Evolutionary conservation across 2,113 vertebrate species (phyloP), one percentile per base, ranked within the genome.

Genomic region (Pimephales promelas): DNA sequence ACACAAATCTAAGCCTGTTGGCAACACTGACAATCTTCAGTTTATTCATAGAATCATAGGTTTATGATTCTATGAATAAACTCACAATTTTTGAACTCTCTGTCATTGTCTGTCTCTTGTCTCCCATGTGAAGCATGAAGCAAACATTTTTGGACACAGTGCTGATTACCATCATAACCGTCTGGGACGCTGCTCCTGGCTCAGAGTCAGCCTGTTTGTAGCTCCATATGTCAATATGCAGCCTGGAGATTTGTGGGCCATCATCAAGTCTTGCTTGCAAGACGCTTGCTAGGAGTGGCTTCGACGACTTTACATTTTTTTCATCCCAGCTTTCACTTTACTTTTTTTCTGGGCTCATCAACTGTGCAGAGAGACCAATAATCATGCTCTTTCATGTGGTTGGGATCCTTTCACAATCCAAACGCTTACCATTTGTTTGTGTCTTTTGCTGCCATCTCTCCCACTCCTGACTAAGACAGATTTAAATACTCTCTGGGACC

Each of bases 381-480:
- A 64, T 18, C 73, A 66, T 5, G 20, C 71, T 77, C 79, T 86
- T 59, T 87, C 26, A 84, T 88, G 88, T 88, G 86, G 85, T 72
- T 28, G 71, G 59, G 76, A 72, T 85, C 84, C 28, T 86, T 86
- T 83, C 78, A 56, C 64, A 54, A 83, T 86, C 87, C 88, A 89
- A 81, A 82, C 43, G 5, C 84, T 79, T 83, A 88, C 80, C 85
- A 88, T 88, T 87, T 89, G 83, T 85, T 87, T 84, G 76, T 83
- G 76, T 88, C 83, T 86, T 76, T 84, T 86, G 86, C 82, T 68
- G 73, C 62, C 49, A 62, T 85, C 84, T 77, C 68, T 86, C 72
- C 76, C 73, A 85, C 77, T 88, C 83, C 75, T 72, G 71, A 88
- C 85, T 88, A 86, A 57, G 81, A 87, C 87, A 88, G 84, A 86